These are phyloP conservation scores for Anadara kagoshimensis DNA, from an alignment of 1,140 invertebrate species.

Conservation along the genomic window DNA sequence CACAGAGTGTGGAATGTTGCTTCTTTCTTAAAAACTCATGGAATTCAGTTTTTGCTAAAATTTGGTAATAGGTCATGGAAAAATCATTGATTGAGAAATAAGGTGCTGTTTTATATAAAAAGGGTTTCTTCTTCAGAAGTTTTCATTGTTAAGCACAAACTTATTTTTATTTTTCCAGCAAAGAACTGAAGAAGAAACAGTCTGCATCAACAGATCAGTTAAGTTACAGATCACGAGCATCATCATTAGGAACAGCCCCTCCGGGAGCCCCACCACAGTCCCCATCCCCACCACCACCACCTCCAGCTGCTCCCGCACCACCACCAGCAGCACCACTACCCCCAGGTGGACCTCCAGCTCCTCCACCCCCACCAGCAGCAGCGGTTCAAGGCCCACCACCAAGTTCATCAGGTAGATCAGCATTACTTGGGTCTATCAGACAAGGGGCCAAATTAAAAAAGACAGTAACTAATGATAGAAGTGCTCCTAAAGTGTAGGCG, in stretches of 20 bases:
- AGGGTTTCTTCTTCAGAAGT: background rate
- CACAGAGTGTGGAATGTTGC: no score
- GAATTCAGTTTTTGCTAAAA: no score
- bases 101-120: no score
- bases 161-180: background rate
- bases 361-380: constrained; percentile 5
- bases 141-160: background rate
- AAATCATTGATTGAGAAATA: no score
- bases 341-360: constrained; percentile 23
- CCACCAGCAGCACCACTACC: constrained; percentile 25
- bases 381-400: constrained; percentile 17
- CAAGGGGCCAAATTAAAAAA: constrained; percentile 88
- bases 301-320: background rate
- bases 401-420: constrained; percentile 63
- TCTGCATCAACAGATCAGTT: constrained; percentile 1
- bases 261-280: constrained; percentile 12
- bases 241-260: background rate
- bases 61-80: no score
- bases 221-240: background rate
- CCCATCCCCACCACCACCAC: constrained; percentile 6
- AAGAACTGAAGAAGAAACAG: constrained; percentile 7
- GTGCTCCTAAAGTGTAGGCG: constrained; percentile 78
- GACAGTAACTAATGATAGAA: constrained; percentile 90
- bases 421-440: constrained; percentile 87
- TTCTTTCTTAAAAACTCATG: no score